Conservation (phyloP, 2,113 vertebrate species). For the Campylomormyrus tamandua region DNA sequence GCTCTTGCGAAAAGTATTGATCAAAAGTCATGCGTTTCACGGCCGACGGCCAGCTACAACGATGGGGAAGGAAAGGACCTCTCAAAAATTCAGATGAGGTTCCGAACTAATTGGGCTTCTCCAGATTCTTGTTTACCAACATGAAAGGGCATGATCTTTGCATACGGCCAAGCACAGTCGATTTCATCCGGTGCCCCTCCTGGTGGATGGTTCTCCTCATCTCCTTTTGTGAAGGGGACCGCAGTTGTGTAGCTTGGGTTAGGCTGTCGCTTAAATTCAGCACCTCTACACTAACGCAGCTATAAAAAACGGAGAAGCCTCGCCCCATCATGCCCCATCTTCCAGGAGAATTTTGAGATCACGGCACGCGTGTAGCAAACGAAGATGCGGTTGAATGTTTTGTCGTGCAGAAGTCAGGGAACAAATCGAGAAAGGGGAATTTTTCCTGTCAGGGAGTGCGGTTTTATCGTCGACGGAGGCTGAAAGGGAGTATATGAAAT, state of each 20-base stretch:
- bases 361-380: background rate
- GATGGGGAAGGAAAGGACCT: background rate
- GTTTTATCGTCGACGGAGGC: background rate
- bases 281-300: background rate
- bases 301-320: background rate
- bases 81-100: background rate
- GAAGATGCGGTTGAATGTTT: background rate
- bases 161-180: background rate
- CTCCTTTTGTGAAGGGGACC: background rate
- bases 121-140: background rate
- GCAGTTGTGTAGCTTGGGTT: background rate
- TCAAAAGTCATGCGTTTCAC: background rate
- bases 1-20: background rate
- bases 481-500: background rate
- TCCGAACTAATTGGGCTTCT: background rate
- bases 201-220: background rate
- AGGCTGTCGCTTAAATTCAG: background rate
- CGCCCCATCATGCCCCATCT: background rate
- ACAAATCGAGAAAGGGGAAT: background rate
- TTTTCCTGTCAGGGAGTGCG: background rate
- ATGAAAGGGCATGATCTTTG: background rate
- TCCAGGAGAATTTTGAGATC: background rate
- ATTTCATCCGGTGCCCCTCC: background rate
- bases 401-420: background rate
- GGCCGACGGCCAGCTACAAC: background rate